Conservation (phyloP, 2,888 invertebrate genomes). For the Gasteruption jaculator region DNA sequence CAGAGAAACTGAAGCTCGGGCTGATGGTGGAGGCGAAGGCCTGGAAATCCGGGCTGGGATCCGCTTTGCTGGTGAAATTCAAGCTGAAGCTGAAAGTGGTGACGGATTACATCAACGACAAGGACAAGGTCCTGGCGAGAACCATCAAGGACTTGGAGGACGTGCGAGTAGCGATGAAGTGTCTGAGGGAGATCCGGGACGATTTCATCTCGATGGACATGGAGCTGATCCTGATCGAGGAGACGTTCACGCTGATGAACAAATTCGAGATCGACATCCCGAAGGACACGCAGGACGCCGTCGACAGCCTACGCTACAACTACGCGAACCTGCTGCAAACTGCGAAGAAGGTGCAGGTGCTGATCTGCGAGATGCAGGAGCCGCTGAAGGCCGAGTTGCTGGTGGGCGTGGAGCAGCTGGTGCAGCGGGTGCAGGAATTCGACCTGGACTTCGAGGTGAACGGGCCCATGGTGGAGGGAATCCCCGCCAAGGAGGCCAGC, state of each 20-base stretch:
- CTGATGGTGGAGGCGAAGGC: constrained; percentile 71
- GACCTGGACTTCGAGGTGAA: constrained; percentile 68
- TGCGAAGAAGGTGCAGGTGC: constrained; percentile 67
- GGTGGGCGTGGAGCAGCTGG: constrained; percentile 65
- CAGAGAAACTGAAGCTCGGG: constrained; percentile 63
- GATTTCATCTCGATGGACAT: constrained; percentile 78
- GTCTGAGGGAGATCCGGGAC: constrained; percentile 70
- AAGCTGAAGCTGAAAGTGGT: constrained; percentile 67
- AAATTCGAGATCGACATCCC: constrained; percentile 66
- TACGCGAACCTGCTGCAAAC: constrained; percentile 72
- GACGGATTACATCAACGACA: constrained; percentile 72
- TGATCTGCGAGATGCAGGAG: constrained; percentile 70
- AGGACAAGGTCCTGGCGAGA: constrained; percentile 66
- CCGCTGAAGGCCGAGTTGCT: constrained; percentile 70
- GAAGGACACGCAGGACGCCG: constrained; percentile 74
- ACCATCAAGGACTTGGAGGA: constrained; percentile 75
- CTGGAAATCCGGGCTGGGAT: constrained; percentile 74
- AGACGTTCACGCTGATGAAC: constrained; percentile 70
- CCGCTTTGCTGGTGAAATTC: constrained; percentile 65
- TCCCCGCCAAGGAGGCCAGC: constrained; percentile 81
- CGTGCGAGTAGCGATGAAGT: constrained; percentile 76
- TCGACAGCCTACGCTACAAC: constrained; percentile 72
- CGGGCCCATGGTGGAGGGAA: constrained; percentile 82
- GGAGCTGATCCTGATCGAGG: constrained; percentile 71
- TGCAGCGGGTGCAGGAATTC: constrained; percentile 64